Evolutionary conservation across 30 jellyfish, hydroid and myxozoan genomes (phyloP).

Genomic region (Cassiopea xamachana): DNA sequence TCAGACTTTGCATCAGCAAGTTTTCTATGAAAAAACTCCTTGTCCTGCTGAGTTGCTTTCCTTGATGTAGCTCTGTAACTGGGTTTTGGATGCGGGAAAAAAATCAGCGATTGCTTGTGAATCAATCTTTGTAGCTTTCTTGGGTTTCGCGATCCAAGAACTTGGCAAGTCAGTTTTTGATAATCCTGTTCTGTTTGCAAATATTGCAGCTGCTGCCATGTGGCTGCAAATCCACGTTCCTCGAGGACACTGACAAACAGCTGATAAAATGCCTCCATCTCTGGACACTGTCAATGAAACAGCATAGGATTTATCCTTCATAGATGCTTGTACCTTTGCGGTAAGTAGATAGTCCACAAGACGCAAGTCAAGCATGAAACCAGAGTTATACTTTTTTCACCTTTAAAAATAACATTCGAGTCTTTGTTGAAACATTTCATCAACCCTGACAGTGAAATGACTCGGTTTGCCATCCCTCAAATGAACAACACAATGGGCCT

Average conservation of each 20-base stretch:
- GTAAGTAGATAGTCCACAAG: background rate
- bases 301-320: slow-evolving; percentile 19
- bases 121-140: slow-evolving; percentile 1
- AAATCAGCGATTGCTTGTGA: slow-evolving; percentile 3
- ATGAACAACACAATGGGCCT: too few species aligned
- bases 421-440: background rate
- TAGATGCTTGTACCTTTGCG: slow-evolving; percentile 7
- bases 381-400: background rate
- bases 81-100: slow-evolving; percentile 9
- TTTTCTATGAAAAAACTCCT: background rate
- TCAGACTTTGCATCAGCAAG: background rate
- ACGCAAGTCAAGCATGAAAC: background rate
- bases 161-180: slow-evolving; percentile 28
- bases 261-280: background rate
- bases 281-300: slow-evolving; percentile 8
- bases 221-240: slow-evolving; percentile 39
- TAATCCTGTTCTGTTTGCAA: slow-evolving; percentile 28
- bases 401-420: background rate
- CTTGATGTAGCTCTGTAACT: background rate
- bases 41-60: background rate
- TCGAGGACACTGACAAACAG: slow-evolving; percentile 11
- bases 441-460: background rate
- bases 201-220: slow-evolving; percentile 31
- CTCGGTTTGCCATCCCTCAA: background rate
- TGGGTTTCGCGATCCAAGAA: slow-evolving; percentile 15